Evolutionary conservation across 2,113 vertebrate genomes (phyloP).

Genomic region (Pheucticus melanocephalus): DNA sequence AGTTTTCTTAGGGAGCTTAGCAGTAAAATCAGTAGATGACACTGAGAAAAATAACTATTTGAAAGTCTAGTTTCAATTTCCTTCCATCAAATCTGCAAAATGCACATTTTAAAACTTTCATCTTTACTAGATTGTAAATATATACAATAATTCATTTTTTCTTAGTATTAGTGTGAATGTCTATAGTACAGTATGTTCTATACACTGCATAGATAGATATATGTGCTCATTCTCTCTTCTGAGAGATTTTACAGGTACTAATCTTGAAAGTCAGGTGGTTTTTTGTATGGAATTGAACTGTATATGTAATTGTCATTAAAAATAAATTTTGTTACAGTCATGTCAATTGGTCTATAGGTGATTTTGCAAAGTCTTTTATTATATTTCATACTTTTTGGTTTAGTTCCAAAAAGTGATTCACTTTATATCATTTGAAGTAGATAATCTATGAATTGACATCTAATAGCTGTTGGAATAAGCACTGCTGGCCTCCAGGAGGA

Average conservation of each 20-base stretch:
- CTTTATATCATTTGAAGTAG: background rate
- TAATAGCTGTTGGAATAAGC: background rate
- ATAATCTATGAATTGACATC: background rate
- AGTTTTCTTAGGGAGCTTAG: background rate
- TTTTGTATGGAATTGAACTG: background rate
- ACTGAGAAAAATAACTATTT: background rate
- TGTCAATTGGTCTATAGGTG: background rate
- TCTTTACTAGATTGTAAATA: background rate
- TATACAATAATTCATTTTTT: background rate
- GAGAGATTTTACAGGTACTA: background rate
- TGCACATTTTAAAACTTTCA: background rate
- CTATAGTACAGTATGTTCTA: accelerated
- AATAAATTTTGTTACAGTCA: background rate
- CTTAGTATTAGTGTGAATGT: background rate
- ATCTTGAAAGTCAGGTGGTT: accelerated
- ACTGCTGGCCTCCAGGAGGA: background rate
- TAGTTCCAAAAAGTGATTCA: background rate
- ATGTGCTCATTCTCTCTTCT: background rate
- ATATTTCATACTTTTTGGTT: background rate
- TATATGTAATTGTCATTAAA: background rate
- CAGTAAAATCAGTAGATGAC: background rate
- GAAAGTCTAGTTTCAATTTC: background rate
- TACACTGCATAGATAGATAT: background rate
- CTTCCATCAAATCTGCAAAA: background rate
- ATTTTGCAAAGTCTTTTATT: background rate